Percentiles rank a stretch among this genome's conserved stretches.
Conservation (phyloP, 2,113 vertebrate genomes). For the Setophaga coronata region DNA sequence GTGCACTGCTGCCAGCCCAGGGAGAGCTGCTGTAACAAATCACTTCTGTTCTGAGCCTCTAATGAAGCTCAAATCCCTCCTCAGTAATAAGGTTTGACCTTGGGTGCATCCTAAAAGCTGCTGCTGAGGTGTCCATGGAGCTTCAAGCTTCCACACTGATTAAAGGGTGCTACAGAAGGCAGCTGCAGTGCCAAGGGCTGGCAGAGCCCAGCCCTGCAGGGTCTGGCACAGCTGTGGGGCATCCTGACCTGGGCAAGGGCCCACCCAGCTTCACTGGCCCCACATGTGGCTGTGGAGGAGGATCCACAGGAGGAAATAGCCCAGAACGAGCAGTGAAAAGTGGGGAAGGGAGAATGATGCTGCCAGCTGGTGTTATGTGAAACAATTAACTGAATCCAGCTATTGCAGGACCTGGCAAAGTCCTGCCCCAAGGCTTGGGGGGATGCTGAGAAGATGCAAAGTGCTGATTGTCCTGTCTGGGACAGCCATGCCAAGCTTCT, state of each 20-base stretch:
- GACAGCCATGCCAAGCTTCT: not conserved
- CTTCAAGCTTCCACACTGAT: not conserved
- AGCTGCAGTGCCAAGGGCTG: not conserved
- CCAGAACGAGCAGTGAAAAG: not conserved
- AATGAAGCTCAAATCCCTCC: not conserved
- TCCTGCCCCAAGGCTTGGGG: not conserved
- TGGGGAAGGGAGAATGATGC: rapidly evolving
- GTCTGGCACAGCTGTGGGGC: not conserved
- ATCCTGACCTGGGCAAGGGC: not conserved
- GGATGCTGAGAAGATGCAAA: not conserved
- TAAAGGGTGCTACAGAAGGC: rapidly evolving
- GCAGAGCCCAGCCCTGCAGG: not conserved
- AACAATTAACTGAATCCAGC: not conserved
- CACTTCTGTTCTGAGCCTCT: not conserved
- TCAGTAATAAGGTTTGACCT: not conserved
- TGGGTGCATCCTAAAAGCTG: not conserved
- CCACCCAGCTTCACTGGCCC: not conserved
- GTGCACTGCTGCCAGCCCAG: not conserved
- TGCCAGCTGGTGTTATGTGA: not conserved
- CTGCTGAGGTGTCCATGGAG: not conserved
- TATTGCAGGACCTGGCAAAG: not conserved
- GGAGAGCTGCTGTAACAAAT: not conserved
- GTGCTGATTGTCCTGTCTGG: not conserved
- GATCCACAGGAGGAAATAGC: not conserved
- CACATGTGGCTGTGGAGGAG: not conserved